phyloP scores from a whole-genome alignment of 2,113 vertebrate species.

The Mirza zaza region DNA sequence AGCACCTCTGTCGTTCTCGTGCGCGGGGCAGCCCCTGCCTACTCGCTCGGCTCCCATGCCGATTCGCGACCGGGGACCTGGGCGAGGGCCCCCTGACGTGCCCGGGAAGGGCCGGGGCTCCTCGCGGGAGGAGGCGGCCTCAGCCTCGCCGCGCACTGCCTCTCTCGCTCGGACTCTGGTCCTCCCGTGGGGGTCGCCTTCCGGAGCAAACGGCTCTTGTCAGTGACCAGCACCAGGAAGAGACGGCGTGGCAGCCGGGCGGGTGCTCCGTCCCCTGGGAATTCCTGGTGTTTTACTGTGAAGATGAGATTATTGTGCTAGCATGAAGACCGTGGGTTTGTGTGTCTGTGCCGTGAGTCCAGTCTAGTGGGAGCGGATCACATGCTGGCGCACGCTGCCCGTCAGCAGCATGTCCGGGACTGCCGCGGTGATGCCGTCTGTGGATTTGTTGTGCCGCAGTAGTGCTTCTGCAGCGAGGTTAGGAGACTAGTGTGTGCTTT shows the following conservation, averaged over 20 bases:
- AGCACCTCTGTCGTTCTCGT: accelerated
- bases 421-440: neutral
- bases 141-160: slow-evolving; percentile 19
- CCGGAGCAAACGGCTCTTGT: neutral
- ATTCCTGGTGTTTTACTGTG: slow-evolving; percentile 75
- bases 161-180: neutral
- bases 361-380: neutral
- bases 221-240: neutral
- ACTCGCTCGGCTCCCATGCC: neutral
- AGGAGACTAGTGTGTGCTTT: neutral
- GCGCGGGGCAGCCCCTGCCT: neutral
- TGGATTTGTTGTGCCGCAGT: neutral
- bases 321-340: slow-evolving; percentile 10
- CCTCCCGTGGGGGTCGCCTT: neutral
- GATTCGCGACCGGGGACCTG: neutral
- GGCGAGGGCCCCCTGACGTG: neutral
- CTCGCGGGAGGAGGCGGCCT: neutral
- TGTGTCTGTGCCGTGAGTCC: slow-evolving; percentile 51
- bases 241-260: neutral
- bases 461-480: neutral
- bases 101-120: neutral
- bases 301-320: slow-evolving; percentile 71
- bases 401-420: neutral
- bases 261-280: slow-evolving; percentile 31
- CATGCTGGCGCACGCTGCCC: neutral